phyloP scores from a whole-genome alignment of 2,797 vertebrate species.

The Epinephelus awoara region DNA sequence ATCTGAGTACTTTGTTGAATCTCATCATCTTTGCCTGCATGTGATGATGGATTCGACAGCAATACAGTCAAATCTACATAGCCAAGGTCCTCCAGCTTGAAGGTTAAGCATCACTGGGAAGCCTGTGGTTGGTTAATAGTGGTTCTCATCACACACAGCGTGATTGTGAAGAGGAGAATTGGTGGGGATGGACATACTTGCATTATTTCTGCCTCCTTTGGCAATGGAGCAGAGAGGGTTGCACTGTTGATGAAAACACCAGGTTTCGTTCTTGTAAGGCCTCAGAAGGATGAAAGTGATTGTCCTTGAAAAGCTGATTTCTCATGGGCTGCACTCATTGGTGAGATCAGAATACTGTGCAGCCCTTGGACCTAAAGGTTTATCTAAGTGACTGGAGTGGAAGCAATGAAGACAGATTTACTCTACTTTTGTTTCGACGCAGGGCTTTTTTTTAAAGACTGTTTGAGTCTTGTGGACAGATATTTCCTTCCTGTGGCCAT shows the following conservation, averaged over 20 bases:
- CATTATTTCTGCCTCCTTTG: conserved; percentile 32
- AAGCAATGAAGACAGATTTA: neutral
- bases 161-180: conserved; percentile 51
- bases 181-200: conserved; percentile 31
- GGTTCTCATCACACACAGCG: conserved; percentile 12
- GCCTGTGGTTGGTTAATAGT: conserved; percentile 22
- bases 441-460: neutral
- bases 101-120: conserved; percentile 47
- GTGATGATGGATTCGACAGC: conserved; percentile 58
- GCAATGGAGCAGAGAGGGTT: neutral
- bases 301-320: conserved; percentile 63
- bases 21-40: conserved; percentile 33
- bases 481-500: neutral
- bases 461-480: neutral
- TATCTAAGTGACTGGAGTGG: conserved; percentile 22
- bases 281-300: conserved; percentile 41
- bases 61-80: conserved; percentile 51
- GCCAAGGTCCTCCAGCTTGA: conserved; percentile 54
- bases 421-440: neutral
- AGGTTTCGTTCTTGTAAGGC: conserved; percentile 26
- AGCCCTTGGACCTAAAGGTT: conserved; percentile 19
- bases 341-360: conserved; percentile 14
- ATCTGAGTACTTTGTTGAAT: conserved; percentile 40
- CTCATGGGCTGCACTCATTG: conserved; percentile 36
- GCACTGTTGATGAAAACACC: conserved; percentile 47